These are phyloP conservation scores for Echinometra lucunter DNA, from an alignment of 53 echinoderm and acorn worm genomes.

Conservation along the genomic window DNA sequence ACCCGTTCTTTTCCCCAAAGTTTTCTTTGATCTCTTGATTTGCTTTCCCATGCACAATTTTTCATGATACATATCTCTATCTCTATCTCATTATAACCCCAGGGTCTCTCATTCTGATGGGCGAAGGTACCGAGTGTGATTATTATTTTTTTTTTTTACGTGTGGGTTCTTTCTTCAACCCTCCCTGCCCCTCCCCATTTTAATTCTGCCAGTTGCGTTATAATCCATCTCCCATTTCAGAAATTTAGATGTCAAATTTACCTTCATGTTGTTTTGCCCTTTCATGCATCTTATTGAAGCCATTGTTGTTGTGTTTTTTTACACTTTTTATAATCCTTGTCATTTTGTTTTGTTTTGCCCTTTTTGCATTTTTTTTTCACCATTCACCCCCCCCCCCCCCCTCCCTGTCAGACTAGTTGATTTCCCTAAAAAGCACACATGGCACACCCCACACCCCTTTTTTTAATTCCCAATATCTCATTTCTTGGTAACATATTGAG, in stretches of 20 bases:
- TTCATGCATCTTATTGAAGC: constrained; percentile 50
- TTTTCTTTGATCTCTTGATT: constrained; percentile 35
- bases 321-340: neutral
- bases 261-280: constrained; percentile 35
- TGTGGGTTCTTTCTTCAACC: constrained; percentile 49
- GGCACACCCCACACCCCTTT: neutral
- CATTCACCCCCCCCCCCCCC: neutral
- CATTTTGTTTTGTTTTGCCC: neutral
- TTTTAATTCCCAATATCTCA: neutral
- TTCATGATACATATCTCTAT: constrained; percentile 42
- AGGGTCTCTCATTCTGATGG: constrained; percentile 60
- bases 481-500: neutral
- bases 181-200: neutral
- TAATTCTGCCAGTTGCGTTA: constrained; percentile 18
- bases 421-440: constrained; percentile 36
- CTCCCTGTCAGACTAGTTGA: neutral
- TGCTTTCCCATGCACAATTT: constrained; percentile 47
- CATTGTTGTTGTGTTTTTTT: neutral
- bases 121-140: constrained; percentile 55
- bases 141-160: constrained; percentile 12
- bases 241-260: neutral
- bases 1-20: neutral
- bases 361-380: neutral
- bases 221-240: constrained; percentile 7
- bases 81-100: constrained; percentile 42